Evolutionary conservation across 1,140 invertebrate genomes (phyloP), one percentile per base, ranked within the genome.

Genomic region (Acromyrmex charruanus): DNA sequence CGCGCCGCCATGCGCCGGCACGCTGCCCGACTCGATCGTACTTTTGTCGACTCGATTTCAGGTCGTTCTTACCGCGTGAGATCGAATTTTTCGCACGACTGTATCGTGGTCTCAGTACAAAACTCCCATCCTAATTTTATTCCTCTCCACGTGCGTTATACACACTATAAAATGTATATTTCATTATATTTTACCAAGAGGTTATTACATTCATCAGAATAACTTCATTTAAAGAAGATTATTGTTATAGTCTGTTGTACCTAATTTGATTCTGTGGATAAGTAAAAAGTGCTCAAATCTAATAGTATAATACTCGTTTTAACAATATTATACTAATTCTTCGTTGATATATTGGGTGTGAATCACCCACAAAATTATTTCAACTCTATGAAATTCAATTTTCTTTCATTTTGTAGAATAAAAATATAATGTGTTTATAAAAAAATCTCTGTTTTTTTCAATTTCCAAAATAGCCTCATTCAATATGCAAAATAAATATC

Each of bases 1-100:
- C 81, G 89, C 87, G 58, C 81, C 71, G 86, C 68, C 72, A 7
- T 71, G 58, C 51, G 39, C 35, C 68, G 21, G 44, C 65, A 58
- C 51, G 80, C 55, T 55, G 39, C 55, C 39, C 12, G n/a, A n/a
- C 21, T 9, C 55, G 69, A 74, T 84, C 69, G 55, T 84, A 84
- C 39, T 53, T 61, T 74, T 74, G 69, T 55, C 39, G 55, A 74
- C 28, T 84, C 69, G 55, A 14, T 72, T 84, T 75, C 39, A 63
- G 28, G 69, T 55, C 44, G 31, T 16, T 25, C 31, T 51, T 21
- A n/a, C 16, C 49, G 44, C n/a, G 55, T n/a, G 80, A 49, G 39
- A 84, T 74, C 69, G 25, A 74, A 61, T 82, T 82, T 82, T 82
- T 74, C 80, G 53, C 21, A 44, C 39, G 31, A 16, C 53, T 74